These are phyloP conservation scores for Patella depressa DNA, from an alignment of 2,888 invertebrate genomes.

Conservation along the genomic window DNA sequence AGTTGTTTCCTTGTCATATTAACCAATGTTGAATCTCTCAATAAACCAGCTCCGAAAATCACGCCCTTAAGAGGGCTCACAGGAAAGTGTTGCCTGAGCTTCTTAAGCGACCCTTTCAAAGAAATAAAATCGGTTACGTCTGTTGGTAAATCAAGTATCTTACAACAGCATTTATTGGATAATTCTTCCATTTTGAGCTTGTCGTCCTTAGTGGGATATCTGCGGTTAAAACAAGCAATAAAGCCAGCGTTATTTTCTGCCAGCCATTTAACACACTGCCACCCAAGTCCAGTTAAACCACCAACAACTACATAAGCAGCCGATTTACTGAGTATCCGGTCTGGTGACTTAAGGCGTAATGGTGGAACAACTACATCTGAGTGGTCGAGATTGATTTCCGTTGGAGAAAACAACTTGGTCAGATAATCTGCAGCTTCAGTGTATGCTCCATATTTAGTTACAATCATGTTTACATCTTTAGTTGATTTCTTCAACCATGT, in stretches of 20 bases:
- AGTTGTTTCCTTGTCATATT: conserved; percentile 40
- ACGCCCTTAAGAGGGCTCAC: conserved; percentile 43
- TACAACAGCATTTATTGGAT: conserved; percentile 25
- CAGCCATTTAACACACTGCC: conserved; percentile 47
- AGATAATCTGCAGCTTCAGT: too few relatives aligned
- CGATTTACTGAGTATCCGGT: conserved; percentile 36
- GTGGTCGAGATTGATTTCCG: too few relatives aligned
- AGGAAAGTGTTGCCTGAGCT: conserved; percentile 19
- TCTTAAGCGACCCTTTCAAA: conserved; percentile 33
- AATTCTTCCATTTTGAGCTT: conserved; percentile 31
- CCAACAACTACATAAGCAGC: conserved; percentile 53
- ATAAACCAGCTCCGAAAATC: conserved; percentile 54
- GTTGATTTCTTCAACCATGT: too few relatives aligned
- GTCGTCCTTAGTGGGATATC: conserved; percentile 33
- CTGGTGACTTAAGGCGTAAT: background rate
- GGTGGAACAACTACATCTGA: too few relatives aligned
- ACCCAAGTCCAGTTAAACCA: conserved; percentile 56
- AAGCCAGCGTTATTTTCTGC: conserved; percentile 44
- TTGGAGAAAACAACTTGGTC: too few relatives aligned
- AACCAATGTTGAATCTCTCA: conserved; percentile 36
- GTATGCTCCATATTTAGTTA: too few relatives aligned
- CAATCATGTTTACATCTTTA: too few relatives aligned
- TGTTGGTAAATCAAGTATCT: conserved; percentile 34
- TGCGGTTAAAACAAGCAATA: conserved; percentile 47
- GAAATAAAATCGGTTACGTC: conserved; percentile 43